These are phyloP conservation scores for Lontra canadensis DNA, from an alignment of 2,113 vertebrate genomes.

Conservation along the genomic window DNA sequence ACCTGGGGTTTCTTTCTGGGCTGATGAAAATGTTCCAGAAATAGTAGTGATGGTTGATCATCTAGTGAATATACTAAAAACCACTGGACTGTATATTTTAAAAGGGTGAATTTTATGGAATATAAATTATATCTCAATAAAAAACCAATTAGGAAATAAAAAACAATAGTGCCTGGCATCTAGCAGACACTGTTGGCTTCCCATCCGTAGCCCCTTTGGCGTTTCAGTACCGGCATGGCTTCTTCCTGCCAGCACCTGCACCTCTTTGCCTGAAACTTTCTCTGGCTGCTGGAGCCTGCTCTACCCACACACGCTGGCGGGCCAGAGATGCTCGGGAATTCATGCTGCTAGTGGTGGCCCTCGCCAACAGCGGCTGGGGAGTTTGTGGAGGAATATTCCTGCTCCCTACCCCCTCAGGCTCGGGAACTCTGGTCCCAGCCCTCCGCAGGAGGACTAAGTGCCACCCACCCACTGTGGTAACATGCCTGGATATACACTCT, in stretches of 20 bases:
- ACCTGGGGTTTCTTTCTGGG: background rate
- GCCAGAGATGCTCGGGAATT: background rate
- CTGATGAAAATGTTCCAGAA: slow-evolving; percentile 16
- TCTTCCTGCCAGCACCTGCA: background rate
- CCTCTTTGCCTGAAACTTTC: background rate
- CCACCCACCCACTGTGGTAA: background rate
- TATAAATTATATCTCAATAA: background rate
- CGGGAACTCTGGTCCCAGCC: background rate
- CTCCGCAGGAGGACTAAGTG: background rate
- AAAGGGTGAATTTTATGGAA: background rate
- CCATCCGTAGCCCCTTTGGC: background rate
- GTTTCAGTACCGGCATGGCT: background rate
- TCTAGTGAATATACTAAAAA: background rate
- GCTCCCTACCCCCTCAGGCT: background rate
- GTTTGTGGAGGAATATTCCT: background rate
- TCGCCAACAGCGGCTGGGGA: background rate
- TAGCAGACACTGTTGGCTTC: background rate
- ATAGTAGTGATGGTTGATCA: background rate
- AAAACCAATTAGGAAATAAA: background rate
- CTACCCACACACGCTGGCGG: background rate
- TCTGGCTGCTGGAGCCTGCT: background rate
- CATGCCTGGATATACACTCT: background rate
- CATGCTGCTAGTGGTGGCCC: background rate
- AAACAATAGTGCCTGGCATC: background rate
- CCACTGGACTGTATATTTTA: background rate